Evolutionary conservation across 2,113 vertebrate genomes (phyloP), one percentile per base, ranked within the genome.

Genomic region (Channa argus): DNA sequence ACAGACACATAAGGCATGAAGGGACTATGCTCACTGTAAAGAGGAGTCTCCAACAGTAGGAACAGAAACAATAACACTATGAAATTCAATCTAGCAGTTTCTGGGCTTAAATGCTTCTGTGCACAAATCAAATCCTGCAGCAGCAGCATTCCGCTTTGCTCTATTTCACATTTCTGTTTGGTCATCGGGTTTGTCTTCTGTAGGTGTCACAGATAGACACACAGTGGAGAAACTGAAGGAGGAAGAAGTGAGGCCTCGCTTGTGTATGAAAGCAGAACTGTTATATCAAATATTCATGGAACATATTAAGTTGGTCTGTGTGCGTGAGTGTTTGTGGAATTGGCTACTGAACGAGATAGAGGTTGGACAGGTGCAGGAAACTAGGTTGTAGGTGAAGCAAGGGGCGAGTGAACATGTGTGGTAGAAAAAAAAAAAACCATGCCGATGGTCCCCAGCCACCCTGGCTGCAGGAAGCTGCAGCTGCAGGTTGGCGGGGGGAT

Each of bases 201-300:
- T 78, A 53, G 83, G 80, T 51, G 78, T 68, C 13, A 68, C 3
- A 58, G 6, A 56, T 15, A 76, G 6, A 52, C 3, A 64, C 34
- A 58, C 14, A 80, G 77, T 69, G 75, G 86, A 86, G 86, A 90
- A 87, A 87, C 82, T 60, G 86, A 85, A 54, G 85, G 85, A 85
- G 85, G 86, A 34, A 76, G 79, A 71, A 2, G 59, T 37, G 46
- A 49, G 59, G 39, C 24, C 13, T 15, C 15, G 41, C 7, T n/a
- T 0, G 11, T 45, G 14, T 51, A 71, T 54, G 54, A 77, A 61
- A 71, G 55, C 9, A 66, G 55, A 83, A 80, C 77, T 4, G 7
- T 58, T 50, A 47, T n/a, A 77, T 10, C 33, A 61, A 63, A 68
- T 50, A 83, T 34, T 50, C 65, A 66, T 69, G 83, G 81, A 88